Evolutionary conservation across 2,888 invertebrate species (phyloP).

Genomic region (Cephus pulcher): DNA sequence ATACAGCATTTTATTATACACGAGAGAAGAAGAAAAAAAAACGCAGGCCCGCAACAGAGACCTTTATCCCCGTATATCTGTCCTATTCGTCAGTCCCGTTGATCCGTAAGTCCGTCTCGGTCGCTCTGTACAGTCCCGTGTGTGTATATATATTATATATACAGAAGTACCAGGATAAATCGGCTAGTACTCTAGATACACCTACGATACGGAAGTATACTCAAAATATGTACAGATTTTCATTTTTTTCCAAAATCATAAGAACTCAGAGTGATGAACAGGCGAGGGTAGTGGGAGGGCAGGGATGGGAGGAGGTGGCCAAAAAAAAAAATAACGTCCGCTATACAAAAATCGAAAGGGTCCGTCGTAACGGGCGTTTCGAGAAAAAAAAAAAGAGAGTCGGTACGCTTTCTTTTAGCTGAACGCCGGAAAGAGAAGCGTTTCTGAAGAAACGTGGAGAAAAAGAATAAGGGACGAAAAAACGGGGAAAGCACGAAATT

Average conservation of each 20-base stretch:
- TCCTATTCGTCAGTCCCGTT: not conserved
- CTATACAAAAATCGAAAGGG: not conserved
- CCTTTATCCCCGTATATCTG: not conserved
- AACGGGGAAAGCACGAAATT: not conserved
- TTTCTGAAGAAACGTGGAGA: too few relatives aligned
- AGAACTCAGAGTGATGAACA: not conserved
- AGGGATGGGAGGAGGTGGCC: not conserved
- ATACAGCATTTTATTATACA: slow-evolving; percentile 61
- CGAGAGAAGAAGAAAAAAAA: slow-evolving; percentile 11
- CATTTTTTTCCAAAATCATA: not conserved
- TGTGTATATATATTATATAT: not conserved
- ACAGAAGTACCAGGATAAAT: not conserved
- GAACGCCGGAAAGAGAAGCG: not conserved
- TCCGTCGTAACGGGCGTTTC: not conserved
- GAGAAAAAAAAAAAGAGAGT: not conserved
- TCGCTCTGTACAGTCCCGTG: not conserved
- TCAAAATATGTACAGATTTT: not conserved
- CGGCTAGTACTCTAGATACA: not conserved
- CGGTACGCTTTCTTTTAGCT: not conserved
- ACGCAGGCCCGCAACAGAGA: not conserved
- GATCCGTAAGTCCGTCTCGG: not conserved
- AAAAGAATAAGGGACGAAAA: not conserved
- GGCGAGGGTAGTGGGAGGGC: not conserved
- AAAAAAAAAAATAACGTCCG: not conserved
- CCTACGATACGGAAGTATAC: not conserved